These are phyloP conservation scores for Oreohelix idahoensis DNA, from an alignment of 1,140 invertebrate genomes.

Conservation along the genomic window DNA sequence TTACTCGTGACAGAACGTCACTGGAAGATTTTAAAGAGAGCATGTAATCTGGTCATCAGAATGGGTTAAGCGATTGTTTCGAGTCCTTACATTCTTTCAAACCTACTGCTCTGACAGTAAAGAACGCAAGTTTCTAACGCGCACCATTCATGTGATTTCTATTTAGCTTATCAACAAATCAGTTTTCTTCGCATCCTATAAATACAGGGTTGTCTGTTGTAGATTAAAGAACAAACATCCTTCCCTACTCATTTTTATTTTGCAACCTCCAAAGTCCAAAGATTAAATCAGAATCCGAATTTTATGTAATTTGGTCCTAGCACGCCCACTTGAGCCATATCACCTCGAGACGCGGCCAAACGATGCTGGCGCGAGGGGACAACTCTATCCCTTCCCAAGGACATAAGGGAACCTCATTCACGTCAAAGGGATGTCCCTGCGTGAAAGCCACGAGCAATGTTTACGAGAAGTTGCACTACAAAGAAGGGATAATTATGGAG, in stretches of 20 bases:
- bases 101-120: too few relatives aligned
- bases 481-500: slow-evolving; percentile 29
- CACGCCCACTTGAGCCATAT: not conserved
- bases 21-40: too few relatives aligned
- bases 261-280: not conserved
- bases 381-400: slow-evolving; percentile 24
- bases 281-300: not conserved
- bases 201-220: too few relatives aligned
- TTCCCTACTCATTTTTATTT: not conserved
- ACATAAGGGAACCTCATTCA: slow-evolving; percentile 33
- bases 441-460: slow-evolving; percentile 38
- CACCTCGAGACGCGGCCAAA: not conserved
- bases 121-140: too few relatives aligned
- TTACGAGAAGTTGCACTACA: slow-evolving; percentile 40
- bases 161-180: too few relatives aligned
- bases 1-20: too few relatives aligned
- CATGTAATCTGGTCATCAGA: too few relatives aligned
- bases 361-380: slow-evolving; percentile 1
- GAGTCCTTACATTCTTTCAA: too few relatives aligned
- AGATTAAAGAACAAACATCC: too few relatives aligned
- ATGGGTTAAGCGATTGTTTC: too few relatives aligned
- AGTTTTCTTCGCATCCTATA: too few relatives aligned
- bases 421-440: slow-evolving; percentile 22
- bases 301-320: not conserved
- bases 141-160: too few relatives aligned